Base-by-base conservation (phyloP, 2,888 invertebrate species). In the Ophioninae sp. region DNA sequence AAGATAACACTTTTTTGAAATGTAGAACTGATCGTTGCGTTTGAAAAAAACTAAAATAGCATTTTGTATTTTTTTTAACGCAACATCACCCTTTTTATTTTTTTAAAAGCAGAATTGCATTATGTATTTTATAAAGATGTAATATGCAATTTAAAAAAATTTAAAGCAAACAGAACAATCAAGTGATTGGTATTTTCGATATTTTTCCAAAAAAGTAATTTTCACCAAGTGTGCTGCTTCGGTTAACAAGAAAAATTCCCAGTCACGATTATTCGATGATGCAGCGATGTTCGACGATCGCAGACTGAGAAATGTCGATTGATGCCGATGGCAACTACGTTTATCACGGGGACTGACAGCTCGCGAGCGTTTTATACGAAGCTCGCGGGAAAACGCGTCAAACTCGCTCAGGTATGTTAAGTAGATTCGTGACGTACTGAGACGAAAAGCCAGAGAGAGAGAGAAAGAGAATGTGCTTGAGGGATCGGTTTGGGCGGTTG, bases 401-500 rank as follows among this genome's bases (percentile, higher is more conserved):
- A 64, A 56, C 71, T 65, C 44, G 80, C 51, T 9, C 44, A 77
- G 51, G 61, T 69, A 51, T 68, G 59, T 61, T 23, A 22, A 51
- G 67, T 61, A n/a, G 44, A 39, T 75, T 56, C 64, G 56, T 22
- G 64, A 30, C 74, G 68, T 22, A 61, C 59, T 59, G 64, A 41
- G 56, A 64, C 17, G 51, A 22, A 56, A 56, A 71, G 37, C 13
- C 41, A 39, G 56, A 37, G 58, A 58, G 39, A 13, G 41, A 61
- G 39, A 63, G 44, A 17, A 63, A 61, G 13, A 58, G 44, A 73
- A 6, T 9, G 51, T n/a, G 68, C n/a, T 71, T 64, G 63, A 63
- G 58, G 23, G 20, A 64, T 58, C 76, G 56, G 79, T 69, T 30
- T 59, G 68, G 65, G 59, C 75, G 61, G 75, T 68, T 87, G 87